Percentiles rank a stretch among this genome's conserved stretches.
phyloP scores from a whole-genome alignment of 2,888 invertebrate genomes.

The Drosophila buzzatii region DNA sequence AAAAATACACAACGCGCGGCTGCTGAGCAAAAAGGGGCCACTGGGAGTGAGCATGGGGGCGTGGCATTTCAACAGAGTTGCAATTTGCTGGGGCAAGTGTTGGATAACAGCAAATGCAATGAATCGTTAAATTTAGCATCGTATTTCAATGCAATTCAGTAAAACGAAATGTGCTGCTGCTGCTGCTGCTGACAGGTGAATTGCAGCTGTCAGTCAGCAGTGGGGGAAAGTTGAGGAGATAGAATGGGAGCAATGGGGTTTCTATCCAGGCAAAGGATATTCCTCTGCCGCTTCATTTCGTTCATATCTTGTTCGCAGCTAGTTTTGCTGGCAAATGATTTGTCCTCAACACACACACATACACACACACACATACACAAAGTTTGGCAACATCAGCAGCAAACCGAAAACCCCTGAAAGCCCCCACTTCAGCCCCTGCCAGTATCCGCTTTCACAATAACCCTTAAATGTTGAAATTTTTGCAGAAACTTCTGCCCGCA shows the following conservation, averaged over 20 bases:
- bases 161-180: constrained; percentile 59
- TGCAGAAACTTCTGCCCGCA: constrained; percentile 60
- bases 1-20: constrained; percentile 62
- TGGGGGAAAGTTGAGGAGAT: constrained; percentile 19
- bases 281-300: constrained; percentile 33
- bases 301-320: constrained; percentile 37
- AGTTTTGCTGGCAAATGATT: constrained; percentile 58
- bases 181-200: constrained; percentile 77
- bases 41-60: not conserved
- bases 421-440: constrained; percentile 6
- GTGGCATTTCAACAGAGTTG: constrained; percentile 64
- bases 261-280: constrained; percentile 14
- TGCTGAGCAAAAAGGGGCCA: not conserved
- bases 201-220: constrained; percentile 75
- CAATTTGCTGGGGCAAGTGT: constrained; percentile 64
- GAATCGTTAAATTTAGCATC: constrained; percentile 81
- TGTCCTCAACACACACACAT: constrained; percentile 50
- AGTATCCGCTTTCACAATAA: constrained; percentile 35
- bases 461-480: constrained; percentile 48
- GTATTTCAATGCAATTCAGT: constrained; percentile 78
- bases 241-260: not conserved
- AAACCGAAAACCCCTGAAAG: not conserved
- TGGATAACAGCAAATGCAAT: constrained; percentile 73
- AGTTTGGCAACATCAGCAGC: constrained; percentile 49
- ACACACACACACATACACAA: constrained; percentile 19